Evolutionary conservation across 2,888 invertebrate genomes (phyloP), one percentile per base, ranked within the genome.

Genomic region (Escarpia spicata): DNA sequence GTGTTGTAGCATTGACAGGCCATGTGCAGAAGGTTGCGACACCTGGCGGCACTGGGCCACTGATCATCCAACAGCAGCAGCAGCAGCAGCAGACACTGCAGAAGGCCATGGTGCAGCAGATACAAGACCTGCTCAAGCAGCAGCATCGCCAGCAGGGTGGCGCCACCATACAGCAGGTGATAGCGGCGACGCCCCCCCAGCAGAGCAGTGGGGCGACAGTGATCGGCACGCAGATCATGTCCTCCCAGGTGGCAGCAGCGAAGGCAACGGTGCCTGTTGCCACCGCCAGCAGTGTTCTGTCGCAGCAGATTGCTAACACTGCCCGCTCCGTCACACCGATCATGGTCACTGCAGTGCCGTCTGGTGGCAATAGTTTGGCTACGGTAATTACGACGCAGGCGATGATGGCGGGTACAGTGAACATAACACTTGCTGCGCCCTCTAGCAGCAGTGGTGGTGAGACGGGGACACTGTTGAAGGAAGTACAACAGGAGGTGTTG

Each of bases 41-140:
- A 94, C 19, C 95, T 94, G 93, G 93, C 93, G 92, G 94, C 94
- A 6, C 75, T 93, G 91, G 94, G 95, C 94, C 95, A 94, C 93
- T 95, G 93, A 97, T 98, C 92, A 98, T 98, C 4, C 98, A n/a
- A n/a, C n/a, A n/a, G n/a, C n/a, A 95, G 92, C 95, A 95, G 93
- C 97, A 97, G 58, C 96, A 96, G 94, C 95, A 96, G 92, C 94
- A 94, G 92, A 75, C 75, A 4, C 92, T 95, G 94, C 90, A 95
- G 95, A 92, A 94, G 93, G 94, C 94, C 92, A 92, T 93, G 94
- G 97, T 98, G 93, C 98, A 98, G 94, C 98, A 98, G 95, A 97
- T 98, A 91, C 98, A 98, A 94, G 98, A 98, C 95, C 97, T 98
- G 19, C 97, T 98, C 96, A 97, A 98, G 93, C 97, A 97, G 93